Evolutionary conservation across 1,140 invertebrate genomes (phyloP).

Genomic region (Conus ventricosus): DNA sequence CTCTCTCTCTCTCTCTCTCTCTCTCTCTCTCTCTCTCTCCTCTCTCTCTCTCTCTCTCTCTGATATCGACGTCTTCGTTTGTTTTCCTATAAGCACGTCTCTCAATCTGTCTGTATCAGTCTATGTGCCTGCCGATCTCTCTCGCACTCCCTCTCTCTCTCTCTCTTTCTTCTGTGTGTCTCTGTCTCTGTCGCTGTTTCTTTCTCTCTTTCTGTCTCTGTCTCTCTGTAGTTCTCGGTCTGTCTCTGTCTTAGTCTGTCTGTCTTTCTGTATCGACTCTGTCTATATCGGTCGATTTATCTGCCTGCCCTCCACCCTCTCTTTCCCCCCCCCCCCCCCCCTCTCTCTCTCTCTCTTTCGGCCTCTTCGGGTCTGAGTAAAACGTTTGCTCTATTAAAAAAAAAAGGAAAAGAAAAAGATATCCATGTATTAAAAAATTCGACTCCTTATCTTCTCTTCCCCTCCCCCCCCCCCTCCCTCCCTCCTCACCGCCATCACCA

Average conservation of each 20-base stretch:
- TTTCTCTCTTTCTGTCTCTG: background rate
- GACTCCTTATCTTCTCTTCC: too few species aligned
- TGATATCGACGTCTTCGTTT: too few species aligned
- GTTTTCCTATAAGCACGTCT: background rate
- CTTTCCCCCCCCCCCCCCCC: too few species aligned
- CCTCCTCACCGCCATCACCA: background rate
- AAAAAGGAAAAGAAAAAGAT: background rate
- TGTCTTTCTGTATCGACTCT: background rate
- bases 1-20: background rate
- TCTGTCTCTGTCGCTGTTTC: background rate
- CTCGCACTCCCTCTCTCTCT: background rate
- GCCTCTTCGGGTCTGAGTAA: too few species aligned
- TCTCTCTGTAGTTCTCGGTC: background rate
- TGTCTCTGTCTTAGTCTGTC: background rate
- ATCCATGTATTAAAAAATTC: too few species aligned
- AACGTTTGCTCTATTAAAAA: background rate
- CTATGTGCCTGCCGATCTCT: background rate
- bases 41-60: too few species aligned
- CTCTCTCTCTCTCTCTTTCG: too few species aligned
- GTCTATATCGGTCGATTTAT: too few species aligned
- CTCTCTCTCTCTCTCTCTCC: background rate
- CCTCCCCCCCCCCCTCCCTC: too few species aligned
- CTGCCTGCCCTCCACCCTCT: too few species aligned
- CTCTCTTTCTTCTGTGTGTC: background rate
- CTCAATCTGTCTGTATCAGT: background rate